These are phyloP conservation scores for Drosophila kurseongensis DNA, from an alignment of 1,140 invertebrate genomes.

Conservation along the genomic window DNA sequence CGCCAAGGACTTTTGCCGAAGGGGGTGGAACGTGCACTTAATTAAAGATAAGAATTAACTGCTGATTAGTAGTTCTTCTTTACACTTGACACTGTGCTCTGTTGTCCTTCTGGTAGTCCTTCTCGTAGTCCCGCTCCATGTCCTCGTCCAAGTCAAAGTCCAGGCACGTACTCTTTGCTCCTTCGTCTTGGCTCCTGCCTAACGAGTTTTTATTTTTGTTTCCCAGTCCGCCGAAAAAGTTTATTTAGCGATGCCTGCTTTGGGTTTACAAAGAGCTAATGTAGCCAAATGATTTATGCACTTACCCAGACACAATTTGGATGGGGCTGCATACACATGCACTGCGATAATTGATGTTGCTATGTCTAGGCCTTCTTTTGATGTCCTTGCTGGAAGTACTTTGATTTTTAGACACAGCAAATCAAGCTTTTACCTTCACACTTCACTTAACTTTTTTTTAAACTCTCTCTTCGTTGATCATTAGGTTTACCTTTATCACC, in stretches of 20 bases:
- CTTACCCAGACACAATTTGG: slow-evolving; percentile 10
- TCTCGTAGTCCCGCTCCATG: slow-evolving; percentile 6
- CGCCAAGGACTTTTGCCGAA: slow-evolving; percentile 36
- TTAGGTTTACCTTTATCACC: too few species aligned
- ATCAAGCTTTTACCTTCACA: neutral
- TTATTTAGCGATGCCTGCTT: slow-evolving; percentile 24
- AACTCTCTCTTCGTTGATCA: too few species aligned
- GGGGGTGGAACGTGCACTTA: slow-evolving; percentile 74
- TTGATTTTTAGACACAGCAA: neutral
- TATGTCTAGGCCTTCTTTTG: slow-evolving; percentile 29
- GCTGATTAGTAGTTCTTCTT: slow-evolving; percentile 84
- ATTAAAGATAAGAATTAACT: slow-evolving; percentile 84
- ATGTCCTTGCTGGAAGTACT: slow-evolving; percentile 1
- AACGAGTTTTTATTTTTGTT: slow-evolving; percentile 82
- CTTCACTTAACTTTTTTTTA: neutral
- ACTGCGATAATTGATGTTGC: slow-evolving; percentile 73
- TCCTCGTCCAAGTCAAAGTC: slow-evolving; percentile 45
- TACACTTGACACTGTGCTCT: slow-evolving; percentile 76
- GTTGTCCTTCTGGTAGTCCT: slow-evolving; percentile 27
- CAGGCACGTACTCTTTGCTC: slow-evolving; percentile 53
- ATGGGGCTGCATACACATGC: slow-evolving; percentile 20
- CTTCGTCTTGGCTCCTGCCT: slow-evolving; percentile 32
- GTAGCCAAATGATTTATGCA: slow-evolving; percentile 76
- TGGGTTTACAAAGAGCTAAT: slow-evolving; percentile 41
- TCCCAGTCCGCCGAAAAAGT: slow-evolving; percentile 58